A percentile compares a stretch with the other conserved stretches of the same genome.
Evolutionary conservation across 2,888 invertebrate genomes (phyloP).

Genomic region (Cylindroiulus punctatus): DNA sequence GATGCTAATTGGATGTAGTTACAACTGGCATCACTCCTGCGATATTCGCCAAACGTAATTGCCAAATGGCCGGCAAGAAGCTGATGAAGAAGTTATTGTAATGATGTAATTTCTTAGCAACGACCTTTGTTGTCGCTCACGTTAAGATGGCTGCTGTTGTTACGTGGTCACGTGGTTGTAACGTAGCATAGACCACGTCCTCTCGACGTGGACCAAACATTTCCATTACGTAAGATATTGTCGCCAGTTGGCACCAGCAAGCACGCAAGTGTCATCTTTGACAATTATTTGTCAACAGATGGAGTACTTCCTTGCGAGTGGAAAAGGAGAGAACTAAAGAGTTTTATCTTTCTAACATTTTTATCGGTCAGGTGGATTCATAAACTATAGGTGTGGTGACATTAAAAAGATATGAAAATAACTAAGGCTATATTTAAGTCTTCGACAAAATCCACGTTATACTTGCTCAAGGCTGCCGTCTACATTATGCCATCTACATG

Average conservation of each 20-base stretch:
- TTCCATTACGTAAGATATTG: not conserved
- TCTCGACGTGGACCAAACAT: not conserved
- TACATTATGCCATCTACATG: too few relatives aligned
- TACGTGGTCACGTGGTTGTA: not conserved
- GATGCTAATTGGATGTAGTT: not conserved
- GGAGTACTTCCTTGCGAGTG: not conserved
- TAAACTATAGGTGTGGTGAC: not conserved
- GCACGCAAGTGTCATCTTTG: constrained; percentile 12
- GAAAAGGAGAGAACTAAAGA: not conserved
- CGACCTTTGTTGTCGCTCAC: not conserved
- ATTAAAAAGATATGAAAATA: not conserved
- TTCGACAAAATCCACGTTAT: too few relatives aligned
- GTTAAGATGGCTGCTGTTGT: not conserved
- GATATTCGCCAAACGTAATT: not conserved
- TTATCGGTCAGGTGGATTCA: not conserved
- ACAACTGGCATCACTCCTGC: not conserved
- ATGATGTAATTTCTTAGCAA: not conserved
- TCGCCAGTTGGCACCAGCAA: constrained; percentile 13
- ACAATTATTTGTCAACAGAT: not conserved
- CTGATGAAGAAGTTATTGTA: not conserved
- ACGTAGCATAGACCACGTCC: not conserved
- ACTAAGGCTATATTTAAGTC: too few relatives aligned
- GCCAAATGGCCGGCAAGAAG: not conserved
- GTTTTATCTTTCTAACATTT: not conserved
- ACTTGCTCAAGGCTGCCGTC: too few relatives aligned